phyloP scores from a whole-genome alignment of 2,113 vertebrate genomes.

The Gila orcuttii region DNA sequence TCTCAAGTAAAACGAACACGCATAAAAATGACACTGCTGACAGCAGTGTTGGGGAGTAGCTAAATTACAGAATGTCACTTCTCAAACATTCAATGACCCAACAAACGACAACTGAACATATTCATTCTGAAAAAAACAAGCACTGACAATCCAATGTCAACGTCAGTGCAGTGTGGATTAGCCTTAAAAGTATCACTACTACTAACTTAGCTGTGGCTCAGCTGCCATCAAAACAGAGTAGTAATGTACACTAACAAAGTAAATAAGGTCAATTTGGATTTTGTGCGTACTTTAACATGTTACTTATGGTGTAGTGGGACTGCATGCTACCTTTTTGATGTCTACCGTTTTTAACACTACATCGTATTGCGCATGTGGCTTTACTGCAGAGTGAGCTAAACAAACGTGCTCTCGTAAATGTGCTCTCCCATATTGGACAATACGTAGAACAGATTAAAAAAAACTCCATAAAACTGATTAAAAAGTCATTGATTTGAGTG shows the following conservation, averaged over 20 bases:
- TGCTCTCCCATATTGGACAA: not conserved
- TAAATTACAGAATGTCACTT: not conserved
- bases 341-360: not conserved
- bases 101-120: not conserved
- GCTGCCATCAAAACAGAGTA: not conserved
- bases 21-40: not conserved
- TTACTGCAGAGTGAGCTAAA: not conserved
- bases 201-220: not conserved
- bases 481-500: not conserved
- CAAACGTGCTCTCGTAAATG: not conserved
- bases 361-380: not conserved
- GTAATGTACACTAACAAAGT: not conserved
- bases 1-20: not conserved
- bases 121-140: not conserved
- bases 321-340: not conserved
- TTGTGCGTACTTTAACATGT: too few relatives aligned
- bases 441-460: not conserved
- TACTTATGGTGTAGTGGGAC: too few relatives aligned
- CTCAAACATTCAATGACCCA: not conserved
- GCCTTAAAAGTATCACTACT: not conserved
- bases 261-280: not conserved
- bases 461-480: not conserved
- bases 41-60: not conserved
- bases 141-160: not conserved
- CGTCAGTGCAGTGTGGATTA: not conserved